Conservation (phyloP, 2,888 invertebrate species). For the Salticus scenicus region DNA sequence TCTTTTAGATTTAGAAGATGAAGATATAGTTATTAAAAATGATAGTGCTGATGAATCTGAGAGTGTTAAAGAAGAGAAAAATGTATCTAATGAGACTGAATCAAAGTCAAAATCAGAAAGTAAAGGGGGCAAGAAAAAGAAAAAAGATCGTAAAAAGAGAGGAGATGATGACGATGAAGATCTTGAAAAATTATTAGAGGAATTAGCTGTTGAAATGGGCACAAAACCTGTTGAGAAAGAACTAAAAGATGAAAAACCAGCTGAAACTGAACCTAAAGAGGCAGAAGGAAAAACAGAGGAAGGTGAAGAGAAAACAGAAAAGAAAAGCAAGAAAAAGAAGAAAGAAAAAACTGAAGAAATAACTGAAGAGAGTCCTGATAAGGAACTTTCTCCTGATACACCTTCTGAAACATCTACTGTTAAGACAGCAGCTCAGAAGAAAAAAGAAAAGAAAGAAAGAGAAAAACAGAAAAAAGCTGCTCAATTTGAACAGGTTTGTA, state of each 20-base stretch:
- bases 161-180: conserved; percentile 87
- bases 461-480: conserved; percentile 83
- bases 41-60: conserved; percentile 74
- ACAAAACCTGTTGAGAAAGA: conserved; percentile 72
- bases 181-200: conserved; percentile 87
- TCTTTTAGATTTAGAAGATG: conserved; percentile 56
- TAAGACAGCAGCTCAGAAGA: conserved; percentile 78
- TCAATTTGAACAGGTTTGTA: conserved; percentile 79
- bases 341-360: conserved; percentile 9
- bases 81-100: conserved; percentile 32
- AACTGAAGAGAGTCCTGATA: conserved; percentile 17
- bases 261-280: conserved; percentile 1
- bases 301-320: conserved; percentile 86
- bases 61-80: conserved; percentile 25
- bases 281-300: conserved; percentile 3
- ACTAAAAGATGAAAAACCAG: not conserved
- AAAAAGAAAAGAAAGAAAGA: conserved; percentile 88
- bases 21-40: conserved; percentile 44
- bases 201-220: conserved; percentile 86
- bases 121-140: conserved; percentile 63
- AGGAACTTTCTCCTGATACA: conserved; percentile 13
- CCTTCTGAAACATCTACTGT: conserved; percentile 52
- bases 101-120: conserved; percentile 26
- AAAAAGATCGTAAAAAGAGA: conserved; percentile 71
- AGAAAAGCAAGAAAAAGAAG: conserved; percentile 74